Evolutionary conservation across 2,797 vertebrate genomes (phyloP).

Genomic region (Syndactyla subalaris): DNA sequence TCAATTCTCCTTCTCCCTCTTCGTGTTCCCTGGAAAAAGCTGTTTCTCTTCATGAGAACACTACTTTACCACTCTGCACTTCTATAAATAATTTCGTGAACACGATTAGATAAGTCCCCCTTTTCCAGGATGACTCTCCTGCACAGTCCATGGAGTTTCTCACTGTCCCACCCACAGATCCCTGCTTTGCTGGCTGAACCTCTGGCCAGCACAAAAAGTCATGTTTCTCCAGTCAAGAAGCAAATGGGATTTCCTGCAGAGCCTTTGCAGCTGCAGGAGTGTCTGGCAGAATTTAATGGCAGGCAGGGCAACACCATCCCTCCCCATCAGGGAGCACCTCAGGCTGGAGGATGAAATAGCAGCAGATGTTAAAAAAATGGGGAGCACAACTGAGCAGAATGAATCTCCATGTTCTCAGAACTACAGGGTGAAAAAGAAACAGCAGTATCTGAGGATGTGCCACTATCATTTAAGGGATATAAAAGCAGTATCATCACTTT

Average conservation of each 20-base stretch:
- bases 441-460: background rate
- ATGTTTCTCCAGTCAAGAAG: background rate
- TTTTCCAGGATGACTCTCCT: constrained; percentile 5
- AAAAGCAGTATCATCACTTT: background rate
- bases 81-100: constrained; percentile 41
- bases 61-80: background rate
- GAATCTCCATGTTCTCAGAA: background rate
- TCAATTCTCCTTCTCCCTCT: background rate
- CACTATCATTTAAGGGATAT: background rate
- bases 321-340: background rate
- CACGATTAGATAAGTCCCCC: background rate
- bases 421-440: background rate
- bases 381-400: background rate
- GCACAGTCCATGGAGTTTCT: background rate
- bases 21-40: background rate
- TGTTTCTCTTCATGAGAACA: constrained; percentile 23
- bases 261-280: background rate
- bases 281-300: background rate
- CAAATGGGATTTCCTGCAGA: background rate
- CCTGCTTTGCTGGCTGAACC: background rate
- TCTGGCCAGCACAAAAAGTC: background rate
- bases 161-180: background rate
- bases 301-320: background rate
- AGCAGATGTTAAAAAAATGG: background rate
- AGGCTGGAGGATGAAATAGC: background rate